Conservation (phyloP, 2,797 vertebrate species). For the Bovichtus diacanthus region DNA sequence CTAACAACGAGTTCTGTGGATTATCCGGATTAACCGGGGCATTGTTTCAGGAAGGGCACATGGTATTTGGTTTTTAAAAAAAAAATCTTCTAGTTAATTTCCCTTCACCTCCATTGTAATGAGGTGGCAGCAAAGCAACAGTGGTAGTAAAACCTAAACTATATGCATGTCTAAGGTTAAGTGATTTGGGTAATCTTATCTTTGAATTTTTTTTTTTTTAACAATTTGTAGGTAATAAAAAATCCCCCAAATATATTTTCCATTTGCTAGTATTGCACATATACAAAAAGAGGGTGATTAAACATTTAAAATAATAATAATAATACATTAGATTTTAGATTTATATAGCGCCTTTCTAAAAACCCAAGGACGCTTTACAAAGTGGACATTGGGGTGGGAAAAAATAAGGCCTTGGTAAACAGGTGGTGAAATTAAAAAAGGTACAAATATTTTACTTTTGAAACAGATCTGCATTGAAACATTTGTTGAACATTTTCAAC, state of each 20-base stretch:
- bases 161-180: neutral
- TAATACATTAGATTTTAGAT: no score
- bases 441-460: no score
- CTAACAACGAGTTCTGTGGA: neutral
- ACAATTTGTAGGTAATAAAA: neutral
- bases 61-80: neutral
- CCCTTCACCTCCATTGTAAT: no score
- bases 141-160: neutral
- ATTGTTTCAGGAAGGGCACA: neutral
- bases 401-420: no score
- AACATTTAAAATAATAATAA: no score
- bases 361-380: no score
- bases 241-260: neutral
- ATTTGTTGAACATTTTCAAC: no score
- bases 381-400: no score
- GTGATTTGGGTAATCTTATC: neutral
- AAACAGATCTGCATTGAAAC: no score
- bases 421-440: no score
- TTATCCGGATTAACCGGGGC: constrained; percentile 9
- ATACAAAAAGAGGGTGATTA: no score
- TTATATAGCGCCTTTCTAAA: no score
- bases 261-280: neutral
- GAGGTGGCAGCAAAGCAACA: neutral
- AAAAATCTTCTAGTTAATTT: neutral
- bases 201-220: neutral